Base-by-base conservation (phyloP, 2,888 invertebrate species). In the Lasioglossum vierecki region DNA sequence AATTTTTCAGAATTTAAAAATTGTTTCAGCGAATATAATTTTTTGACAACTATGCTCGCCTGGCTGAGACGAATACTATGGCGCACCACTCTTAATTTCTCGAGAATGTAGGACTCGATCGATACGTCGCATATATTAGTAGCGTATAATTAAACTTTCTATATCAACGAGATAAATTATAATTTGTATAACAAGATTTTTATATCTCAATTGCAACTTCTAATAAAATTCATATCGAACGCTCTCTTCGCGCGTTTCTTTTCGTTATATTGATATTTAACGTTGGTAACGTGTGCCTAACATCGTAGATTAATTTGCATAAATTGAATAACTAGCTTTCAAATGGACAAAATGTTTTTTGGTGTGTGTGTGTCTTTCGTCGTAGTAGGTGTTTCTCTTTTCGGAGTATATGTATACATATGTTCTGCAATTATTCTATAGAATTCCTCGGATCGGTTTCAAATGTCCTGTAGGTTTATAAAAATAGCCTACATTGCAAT, bases 401-500 rank as follows among this genome's bases (percentile, higher is more conserved):
- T 35, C 2, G 6, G 35, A 76, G 22, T 79, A 72, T 76, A 71
- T 75, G 49, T 80, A 60, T 68, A 73, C 22, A 53, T 9, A n/a
- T 22, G 22, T 2, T 22, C 44, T 60, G 57, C n/a, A n/a, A 80
- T 76, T 26, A 78, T 66, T 41, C 30, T 49, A 53, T 80, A 70
- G 44, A 73, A 30, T 35, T 57, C 22, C 66, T 41, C 9, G 75
- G 26, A 2, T 39, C 35, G 63, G 63, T 76, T 83, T 78, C 53
- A 71, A 78, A 53, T 57, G 26, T 46, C 41, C 39, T n/a, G 60
- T 72, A 80, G 6, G 26, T 70, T 73, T 85, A 85, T 5, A 85
- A 85, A 85, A 85, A 85, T 85, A 85, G 44, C n/a, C 53, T 53
- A 66, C 39, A 44, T 44, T 70, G 26, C 71, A 41, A 35, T 15